These are phyloP conservation scores for Halesus radiatus DNA, from an alignment of 1,140 invertebrate genomes.

Conservation along the genomic window DNA sequence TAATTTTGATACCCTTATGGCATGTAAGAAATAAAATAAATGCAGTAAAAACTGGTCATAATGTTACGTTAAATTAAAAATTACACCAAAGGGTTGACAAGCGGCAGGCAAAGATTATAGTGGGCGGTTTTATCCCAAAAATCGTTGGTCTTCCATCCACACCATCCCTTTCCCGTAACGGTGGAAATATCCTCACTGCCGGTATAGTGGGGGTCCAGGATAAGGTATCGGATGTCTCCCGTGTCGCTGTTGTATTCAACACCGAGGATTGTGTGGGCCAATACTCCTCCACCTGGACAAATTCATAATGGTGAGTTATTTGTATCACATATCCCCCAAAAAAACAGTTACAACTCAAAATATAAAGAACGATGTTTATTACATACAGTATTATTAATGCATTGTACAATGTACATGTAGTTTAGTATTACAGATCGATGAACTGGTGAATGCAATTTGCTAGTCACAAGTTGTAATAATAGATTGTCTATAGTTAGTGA, in stretches of 20 bases:
- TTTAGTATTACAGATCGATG: no score
- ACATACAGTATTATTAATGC: no score
- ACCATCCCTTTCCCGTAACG: slow-evolving; percentile 90
- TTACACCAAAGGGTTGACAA: slow-evolving; percentile 68
- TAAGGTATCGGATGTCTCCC: slow-evolving; percentile 88
- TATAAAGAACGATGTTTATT: no score
- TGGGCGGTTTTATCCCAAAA: slow-evolving; percentile 95
- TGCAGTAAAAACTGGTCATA: background rate
- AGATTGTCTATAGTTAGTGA: no score
- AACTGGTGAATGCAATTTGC: no score
- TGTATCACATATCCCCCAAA: background rate
- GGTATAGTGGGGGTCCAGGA: slow-evolving; percentile 98
- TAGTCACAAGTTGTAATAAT: no score
- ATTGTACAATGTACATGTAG: no score
- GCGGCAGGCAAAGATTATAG: slow-evolving; percentile 96
- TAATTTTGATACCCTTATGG: no score
- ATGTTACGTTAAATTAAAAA: background rate
- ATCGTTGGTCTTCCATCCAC: slow-evolving; percentile 90
- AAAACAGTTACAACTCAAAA: background rate
- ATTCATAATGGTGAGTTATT: background rate
- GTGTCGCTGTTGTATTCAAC: slow-evolving; percentile 87
- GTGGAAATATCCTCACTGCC: slow-evolving; percentile 82
- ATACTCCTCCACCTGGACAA: slow-evolving; percentile 89
- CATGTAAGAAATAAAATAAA: background rate
- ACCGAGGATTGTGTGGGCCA: slow-evolving; percentile 98